Percentiles rank a stretch among this genome's conserved stretches.
These are phyloP conservation scores for Corapipo altera DNA, from an alignment of 2,113 vertebrate genomes.

Conservation along the genomic window DNA sequence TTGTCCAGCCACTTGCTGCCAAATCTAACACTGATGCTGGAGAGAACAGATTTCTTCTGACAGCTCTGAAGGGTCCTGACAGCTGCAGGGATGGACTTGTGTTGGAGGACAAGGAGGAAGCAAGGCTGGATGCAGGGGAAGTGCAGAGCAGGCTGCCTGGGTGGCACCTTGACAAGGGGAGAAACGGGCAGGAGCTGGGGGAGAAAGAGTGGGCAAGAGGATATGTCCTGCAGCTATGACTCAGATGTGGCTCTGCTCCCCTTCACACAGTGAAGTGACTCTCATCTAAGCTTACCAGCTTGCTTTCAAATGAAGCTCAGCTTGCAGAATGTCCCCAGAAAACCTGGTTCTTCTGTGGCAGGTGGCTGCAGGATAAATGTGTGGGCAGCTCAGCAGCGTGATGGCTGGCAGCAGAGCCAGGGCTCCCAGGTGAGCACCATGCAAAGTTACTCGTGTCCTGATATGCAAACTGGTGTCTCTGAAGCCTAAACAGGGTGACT, in stretches of 20 bases:
- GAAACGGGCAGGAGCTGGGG: background rate
- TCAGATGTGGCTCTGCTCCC: background rate
- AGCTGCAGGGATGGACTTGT: background rate
- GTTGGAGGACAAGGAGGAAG: background rate
- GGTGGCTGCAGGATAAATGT: background rate
- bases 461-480: background rate
- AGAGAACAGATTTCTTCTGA: background rate
- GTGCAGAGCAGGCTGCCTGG: background rate
- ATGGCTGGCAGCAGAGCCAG: background rate
- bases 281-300: background rate
- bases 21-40: background rate
- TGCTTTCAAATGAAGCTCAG: background rate
- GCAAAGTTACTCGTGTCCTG: background rate
- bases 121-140: background rate
- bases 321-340: background rate
- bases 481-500: background rate
- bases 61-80: accelerated
- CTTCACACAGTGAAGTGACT: background rate
- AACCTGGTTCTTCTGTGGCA: background rate
- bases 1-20: background rate
- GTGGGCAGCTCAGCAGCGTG: background rate
- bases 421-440: background rate
- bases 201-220: background rate
- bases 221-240: background rate
- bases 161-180: background rate